A percentile compares a stretch with the other conserved stretches of the same genome.
These are phyloP conservation scores for Dasysyrphus tricinctus DNA, from an alignment of 2,888 invertebrate genomes.

Conservation along the genomic window DNA sequence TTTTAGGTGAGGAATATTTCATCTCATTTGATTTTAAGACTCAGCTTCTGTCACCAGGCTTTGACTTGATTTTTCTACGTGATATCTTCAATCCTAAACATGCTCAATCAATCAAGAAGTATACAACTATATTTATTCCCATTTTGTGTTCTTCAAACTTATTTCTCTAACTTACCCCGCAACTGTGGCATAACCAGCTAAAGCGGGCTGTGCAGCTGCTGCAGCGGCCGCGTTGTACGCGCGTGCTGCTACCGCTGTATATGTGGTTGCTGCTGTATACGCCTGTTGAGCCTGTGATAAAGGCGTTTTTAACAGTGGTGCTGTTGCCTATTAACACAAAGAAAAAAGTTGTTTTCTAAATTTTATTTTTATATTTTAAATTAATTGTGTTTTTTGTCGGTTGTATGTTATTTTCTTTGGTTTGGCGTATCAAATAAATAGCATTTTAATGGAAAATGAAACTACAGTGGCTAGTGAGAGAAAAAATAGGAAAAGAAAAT, in stretches of 20 bases:
- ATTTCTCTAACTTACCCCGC: slow-evolving; percentile 85
- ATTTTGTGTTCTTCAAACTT: slow-evolving; percentile 22
- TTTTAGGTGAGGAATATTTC: too few relatives aligned
- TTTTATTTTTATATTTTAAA: slow-evolving; percentile 44
- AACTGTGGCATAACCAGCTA: slow-evolving; percentile 89
- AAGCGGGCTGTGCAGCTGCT: slow-evolving; percentile 85
- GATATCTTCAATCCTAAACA: too few relatives aligned
- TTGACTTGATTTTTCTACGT: too few relatives aligned
- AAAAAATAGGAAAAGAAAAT: slow-evolving; percentile 35
- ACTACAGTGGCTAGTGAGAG: slow-evolving; percentile 47
- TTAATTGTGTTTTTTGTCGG: slow-evolving; percentile 35
- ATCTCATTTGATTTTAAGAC: too few relatives aligned
- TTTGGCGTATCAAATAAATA: slow-evolving; percentile 63
- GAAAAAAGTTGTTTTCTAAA: slow-evolving; percentile 51
- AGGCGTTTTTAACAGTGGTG: slow-evolving; percentile 92
- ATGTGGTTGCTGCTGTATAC: slow-evolving; percentile 94
- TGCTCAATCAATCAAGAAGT: slow-evolving; percentile 31
- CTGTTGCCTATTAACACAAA: slow-evolving; percentile 85
- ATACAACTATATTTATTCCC: slow-evolving; percentile 30
- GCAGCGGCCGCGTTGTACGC: slow-evolving; percentile 91
- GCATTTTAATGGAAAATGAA: slow-evolving; percentile 64
- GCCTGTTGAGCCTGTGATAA: slow-evolving; percentile 92
- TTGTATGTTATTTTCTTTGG: slow-evolving; percentile 38
- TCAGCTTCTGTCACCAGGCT: too few relatives aligned
- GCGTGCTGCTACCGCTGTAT: slow-evolving; percentile 93